Conservation (phyloP, 2,888 invertebrate species). For the Celastrina argiolus region DNA sequence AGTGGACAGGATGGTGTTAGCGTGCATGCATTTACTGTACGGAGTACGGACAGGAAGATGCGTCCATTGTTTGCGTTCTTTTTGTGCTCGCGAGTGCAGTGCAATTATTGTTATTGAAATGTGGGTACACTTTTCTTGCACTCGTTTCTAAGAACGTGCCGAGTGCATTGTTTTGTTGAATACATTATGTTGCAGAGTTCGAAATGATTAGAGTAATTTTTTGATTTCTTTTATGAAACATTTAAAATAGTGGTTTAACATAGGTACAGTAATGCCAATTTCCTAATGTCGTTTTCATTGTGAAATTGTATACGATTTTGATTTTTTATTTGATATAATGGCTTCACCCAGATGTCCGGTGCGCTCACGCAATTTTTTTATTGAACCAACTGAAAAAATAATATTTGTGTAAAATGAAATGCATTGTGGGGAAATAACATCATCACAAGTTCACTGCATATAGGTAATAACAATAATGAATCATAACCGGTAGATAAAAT, state of each 20-base stretch:
- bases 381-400: no score
- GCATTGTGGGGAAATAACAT: no score
- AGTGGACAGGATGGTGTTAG: slow-evolving; percentile 34
- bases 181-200: slow-evolving; percentile 8
- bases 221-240: background rate
- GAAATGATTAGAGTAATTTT: background rate
- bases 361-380: no score
- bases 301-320: no score
- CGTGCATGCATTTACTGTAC: slow-evolving; percentile 37
- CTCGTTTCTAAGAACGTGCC: slow-evolving; percentile 31
- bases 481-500: background rate
- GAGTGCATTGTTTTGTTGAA: slow-evolving; percentile 26
- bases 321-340: no score
- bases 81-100: slow-evolving; percentile 46
- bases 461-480: background rate
- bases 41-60: slow-evolving; percentile 68
- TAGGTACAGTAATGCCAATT: no score
- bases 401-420: no score
- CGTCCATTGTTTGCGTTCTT: slow-evolving; percentile 61
- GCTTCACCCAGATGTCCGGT: no score
- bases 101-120: slow-evolving; percentile 41
- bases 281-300: no score
- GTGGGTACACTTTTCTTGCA: slow-evolving; percentile 27
- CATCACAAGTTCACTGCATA: no score
- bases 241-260: no score